Evolutionary conservation across 2,888 invertebrate genomes (phyloP), one percentile per base, ranked within the genome.

Genomic region (Phaonia tiefii): DNA sequence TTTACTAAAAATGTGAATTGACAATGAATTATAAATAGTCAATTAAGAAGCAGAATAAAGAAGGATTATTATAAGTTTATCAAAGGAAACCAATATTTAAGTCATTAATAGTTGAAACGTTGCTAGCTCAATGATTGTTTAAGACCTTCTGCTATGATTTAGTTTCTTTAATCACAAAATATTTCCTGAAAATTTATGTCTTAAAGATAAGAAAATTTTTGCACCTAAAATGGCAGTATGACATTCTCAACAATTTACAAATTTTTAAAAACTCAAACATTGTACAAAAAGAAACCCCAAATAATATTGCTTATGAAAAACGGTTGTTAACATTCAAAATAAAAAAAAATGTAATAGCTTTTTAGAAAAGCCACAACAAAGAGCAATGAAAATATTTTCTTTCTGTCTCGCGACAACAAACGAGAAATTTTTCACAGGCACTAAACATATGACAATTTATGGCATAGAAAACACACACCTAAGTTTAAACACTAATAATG

Each of bases 371-470:
- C 22, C 25, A 54, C 25, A 31, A 31, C 49, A 17, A 54, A 25
- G 13, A 54, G 25, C 22, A 17, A 22, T 22, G 54, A 54, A 54
- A 54, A 13, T 22, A 13, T 54, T 25, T 25, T 51, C 51, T 15
- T 17, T 3, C 31, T 31, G 4, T 31, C 31, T n/a, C 46, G 1
- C 46, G 17, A 44, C 46, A 22, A 56, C 44, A n/a, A 22, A 39
- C 46, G 37, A 44, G 13, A 72, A 67, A 80, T 65, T 60, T 69
- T 76, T 75, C 69, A 76, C 72, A 80, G 75, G 54, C 69, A 80
- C 76, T 80, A 76, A 80, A 73, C 80, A 73, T 73, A 69, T 73
- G 80, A 80, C 72, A 80, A 80, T 80, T 80, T 80, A 80, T 80
- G 80, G 72, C 75, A 73, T 46, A 54, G 75, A 76, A 72, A 73